Base-by-base conservation (phyloP, 1,140 invertebrate genomes). In the Adelges cooleyi region DNA sequence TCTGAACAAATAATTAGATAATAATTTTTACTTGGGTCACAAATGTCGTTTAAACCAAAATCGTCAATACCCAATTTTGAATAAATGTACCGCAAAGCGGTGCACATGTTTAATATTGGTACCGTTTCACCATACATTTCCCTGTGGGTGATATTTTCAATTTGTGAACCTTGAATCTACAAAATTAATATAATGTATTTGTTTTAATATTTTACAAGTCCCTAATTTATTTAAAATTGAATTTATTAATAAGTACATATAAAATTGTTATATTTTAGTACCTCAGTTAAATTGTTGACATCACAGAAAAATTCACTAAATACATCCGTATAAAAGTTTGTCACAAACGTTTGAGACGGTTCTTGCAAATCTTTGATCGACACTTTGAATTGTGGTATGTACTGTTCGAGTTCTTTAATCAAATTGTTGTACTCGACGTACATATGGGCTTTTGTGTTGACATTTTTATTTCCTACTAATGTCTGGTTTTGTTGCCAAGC, bases 21-120 rank as follows among this genome's bases (percentile, higher is more conserved):
- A 33, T 6, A 38, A 18, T 27, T 15, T 42, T 44, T 13, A 59
- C 54, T 62, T 10, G 56, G 56, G 33, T 62, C 56, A 48, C 56
- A 62, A 20, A 62, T 62, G 27, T 62, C 56, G 22, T 62, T 62
- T 8, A 62, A 33, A 46, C 56, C 56, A 62, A 62, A 62, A 62
- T 62, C 56, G 10, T 62, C 56, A 33, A 62, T 62, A 29, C 56
- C 56, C 17, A 62, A 48, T 48, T 62, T 62, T 2, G 42, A 48
- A 46, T 62, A 62, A 11, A 62, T 48, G 20, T 48, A 33, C 33
- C 44, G 42, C 17, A 62, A 48, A 10, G 56, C 56, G n/a, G 17
- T 62, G 29, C 56, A 62, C 56, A 62, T 62, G 18, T 62, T 62
- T 20, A 62, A 62, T 29, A 62, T 62, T 1, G 56, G 56, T 5